These are phyloP conservation scores for Lacerta bilineata DNA, from an alignment of 2,797 vertebrate species.

Conservation along the genomic window DNA sequence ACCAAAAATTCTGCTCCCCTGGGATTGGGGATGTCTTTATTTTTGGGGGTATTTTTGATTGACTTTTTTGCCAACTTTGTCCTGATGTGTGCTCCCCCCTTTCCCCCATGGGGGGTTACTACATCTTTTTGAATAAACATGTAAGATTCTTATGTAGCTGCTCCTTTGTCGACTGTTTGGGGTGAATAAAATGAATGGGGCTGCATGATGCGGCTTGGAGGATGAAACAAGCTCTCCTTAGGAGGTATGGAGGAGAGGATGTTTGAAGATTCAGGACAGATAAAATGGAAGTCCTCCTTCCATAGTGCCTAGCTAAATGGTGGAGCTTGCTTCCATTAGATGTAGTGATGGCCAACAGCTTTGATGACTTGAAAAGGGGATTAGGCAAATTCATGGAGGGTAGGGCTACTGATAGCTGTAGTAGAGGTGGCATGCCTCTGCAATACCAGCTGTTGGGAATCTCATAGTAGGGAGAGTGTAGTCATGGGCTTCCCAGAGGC, in stretches of 20 bases:
- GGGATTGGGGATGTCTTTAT: constrained; percentile 45
- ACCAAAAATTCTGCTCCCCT: constrained; percentile 45
- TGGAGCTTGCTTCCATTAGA: too few species aligned
- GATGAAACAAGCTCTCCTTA: neutral
- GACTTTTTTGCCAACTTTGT: constrained; percentile 51
- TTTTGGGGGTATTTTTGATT: constrained; percentile 53
- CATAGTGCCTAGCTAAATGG: too few species aligned
- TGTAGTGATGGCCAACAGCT: too few species aligned
- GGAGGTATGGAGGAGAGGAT: neutral
- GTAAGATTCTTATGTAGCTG: constrained; percentile 43
- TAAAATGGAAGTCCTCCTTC: too few species aligned
- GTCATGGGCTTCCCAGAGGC: too few species aligned
- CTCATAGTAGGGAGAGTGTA: too few species aligned
- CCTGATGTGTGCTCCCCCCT: constrained; percentile 21
- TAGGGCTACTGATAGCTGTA: too few species aligned
- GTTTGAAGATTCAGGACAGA: too few species aligned
- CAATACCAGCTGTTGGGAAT: neutral
- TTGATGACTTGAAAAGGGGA: too few species aligned
- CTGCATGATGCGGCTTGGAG: neutral
- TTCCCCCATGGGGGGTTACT: constrained; percentile 22
- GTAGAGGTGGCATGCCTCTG: neutral
- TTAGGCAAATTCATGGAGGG: too few species aligned
- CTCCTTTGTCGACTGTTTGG: neutral
- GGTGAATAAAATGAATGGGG: too few species aligned
- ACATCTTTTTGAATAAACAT: constrained; percentile 48